Conservation (phyloP, 2,797 vertebrate species). For the Manis crassicaudata region DNA sequence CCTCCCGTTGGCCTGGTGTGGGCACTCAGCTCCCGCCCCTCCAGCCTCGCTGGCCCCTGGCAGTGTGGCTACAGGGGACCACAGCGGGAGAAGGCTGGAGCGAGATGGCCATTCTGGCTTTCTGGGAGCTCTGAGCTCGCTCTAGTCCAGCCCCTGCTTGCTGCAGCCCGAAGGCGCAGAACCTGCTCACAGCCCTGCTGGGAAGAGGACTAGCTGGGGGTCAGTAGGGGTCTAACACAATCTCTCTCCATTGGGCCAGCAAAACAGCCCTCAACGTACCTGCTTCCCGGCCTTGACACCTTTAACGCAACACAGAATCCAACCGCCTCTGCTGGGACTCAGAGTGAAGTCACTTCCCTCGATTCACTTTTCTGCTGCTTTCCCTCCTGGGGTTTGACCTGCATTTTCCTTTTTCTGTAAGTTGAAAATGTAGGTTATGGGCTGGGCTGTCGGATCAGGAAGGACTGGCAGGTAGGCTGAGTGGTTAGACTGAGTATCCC, state of each 20-base stretch:
- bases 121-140: neutral
- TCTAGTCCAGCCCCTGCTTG: neutral
- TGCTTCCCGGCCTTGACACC: slow-evolving; percentile 42
- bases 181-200: neutral
- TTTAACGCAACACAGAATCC: slow-evolving; percentile 55
- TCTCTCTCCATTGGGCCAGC: slow-evolving; percentile 66
- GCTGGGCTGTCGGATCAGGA: neutral
- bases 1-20: neutral
- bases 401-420: slow-evolving; percentile 51
- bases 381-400: slow-evolving; percentile 38
- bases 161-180: slow-evolving; percentile 11
- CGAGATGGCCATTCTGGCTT: neutral
- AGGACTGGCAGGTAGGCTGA: neutral
- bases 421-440: slow-evolving; percentile 58
- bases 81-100: neutral
- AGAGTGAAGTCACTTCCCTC: neutral
- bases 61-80: neutral
- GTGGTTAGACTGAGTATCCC: neutral
- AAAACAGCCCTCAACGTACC: slow-evolving; percentile 54
- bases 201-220: slow-evolving; percentile 29
- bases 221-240: slow-evolving; percentile 56
- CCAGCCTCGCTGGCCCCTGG: neutral
- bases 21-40: neutral
- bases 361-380: slow-evolving; percentile 16
- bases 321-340: neutral